phyloP scores from a whole-genome alignment of 2,888 invertebrate species.

The Ganaspis brasiliensis region DNA sequence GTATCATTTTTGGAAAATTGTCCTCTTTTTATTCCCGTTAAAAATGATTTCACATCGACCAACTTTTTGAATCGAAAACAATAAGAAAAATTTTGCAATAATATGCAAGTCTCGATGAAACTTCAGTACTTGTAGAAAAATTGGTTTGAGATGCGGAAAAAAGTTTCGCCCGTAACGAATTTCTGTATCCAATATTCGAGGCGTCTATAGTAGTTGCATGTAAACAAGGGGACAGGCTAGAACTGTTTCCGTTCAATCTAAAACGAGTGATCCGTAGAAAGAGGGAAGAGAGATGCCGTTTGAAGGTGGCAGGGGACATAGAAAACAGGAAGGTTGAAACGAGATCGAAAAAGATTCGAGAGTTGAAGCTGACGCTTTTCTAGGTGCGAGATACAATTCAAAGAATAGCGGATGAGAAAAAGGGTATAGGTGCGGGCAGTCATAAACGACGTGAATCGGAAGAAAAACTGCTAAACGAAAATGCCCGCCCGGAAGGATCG shows the following conservation, averaged over 20 bases:
- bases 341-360: conserved; percentile 65
- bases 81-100: conserved; percentile 5
- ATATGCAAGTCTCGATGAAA: not conserved
- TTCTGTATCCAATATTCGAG: conserved; percentile 37
- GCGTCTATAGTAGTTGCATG: conserved; percentile 31
- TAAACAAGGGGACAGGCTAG: conserved; percentile 41
- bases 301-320: conserved; percentile 36
- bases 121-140: not conserved
- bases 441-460: conserved; percentile 77
- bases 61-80: not conserved
- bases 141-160: conserved; percentile 12
- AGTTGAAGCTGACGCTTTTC: conserved; percentile 63
- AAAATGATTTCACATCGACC: not conserved
- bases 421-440: conserved; percentile 66
- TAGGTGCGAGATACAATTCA: conserved; percentile 61
- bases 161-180: conserved; percentile 32
- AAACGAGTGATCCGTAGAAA: conserved; percentile 43
- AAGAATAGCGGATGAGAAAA: conserved; percentile 55
- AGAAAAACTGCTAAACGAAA: conserved; percentile 81
- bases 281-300: not conserved
- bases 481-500: conserved; percentile 74
- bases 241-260: conserved; percentile 40
- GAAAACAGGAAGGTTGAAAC: conserved; percentile 63
- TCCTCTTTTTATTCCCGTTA: too few species aligned
- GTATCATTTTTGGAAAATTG: too few species aligned